Percentiles rank a stretch among this genome's conserved stretches.
These are phyloP conservation scores for Tryphoninae sp. DNA, from an alignment of 2,888 invertebrate species.

Conservation along the genomic window DNA sequence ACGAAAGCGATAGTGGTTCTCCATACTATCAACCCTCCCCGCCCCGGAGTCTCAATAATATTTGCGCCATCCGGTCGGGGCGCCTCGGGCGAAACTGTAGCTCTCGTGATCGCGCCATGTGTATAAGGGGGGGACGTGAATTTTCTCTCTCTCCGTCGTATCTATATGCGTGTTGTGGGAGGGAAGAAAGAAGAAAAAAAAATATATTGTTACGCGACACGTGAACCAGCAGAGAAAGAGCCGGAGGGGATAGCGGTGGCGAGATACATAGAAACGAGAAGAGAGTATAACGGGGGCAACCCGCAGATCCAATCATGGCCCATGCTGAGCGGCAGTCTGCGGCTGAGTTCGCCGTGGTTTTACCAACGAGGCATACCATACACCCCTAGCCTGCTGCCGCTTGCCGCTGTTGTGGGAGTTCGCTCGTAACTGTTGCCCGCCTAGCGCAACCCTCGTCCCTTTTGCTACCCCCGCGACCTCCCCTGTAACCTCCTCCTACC, in stretches of 20 bases:
- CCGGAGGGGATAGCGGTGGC: neutral
- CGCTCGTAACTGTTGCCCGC: slow-evolving; percentile 2
- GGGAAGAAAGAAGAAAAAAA: slow-evolving; percentile 19
- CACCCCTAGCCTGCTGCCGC: slow-evolving; percentile 15
- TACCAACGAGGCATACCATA: slow-evolving; percentile 57
- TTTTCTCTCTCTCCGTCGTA: too few species aligned
- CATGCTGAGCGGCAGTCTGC: slow-evolving; percentile 61
- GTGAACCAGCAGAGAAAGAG: slow-evolving; percentile 37
- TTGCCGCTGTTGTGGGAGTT: slow-evolving; percentile 22
- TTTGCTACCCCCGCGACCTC: neutral
- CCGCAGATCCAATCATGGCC: slow-evolving; percentile 64
- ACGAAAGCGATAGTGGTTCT: neutral
- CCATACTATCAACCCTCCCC: slow-evolving; percentile 8
- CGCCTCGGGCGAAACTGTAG: slow-evolving; percentile 33
- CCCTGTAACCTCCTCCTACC: too few species aligned
- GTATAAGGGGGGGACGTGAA: neutral
- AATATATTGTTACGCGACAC: slow-evolving; percentile 55
- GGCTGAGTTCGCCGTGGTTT: slow-evolving; percentile 64
- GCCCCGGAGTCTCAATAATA: slow-evolving; percentile 12
- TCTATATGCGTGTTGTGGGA: neutral
- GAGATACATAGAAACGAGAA: slow-evolving; percentile 21
- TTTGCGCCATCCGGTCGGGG: slow-evolving; percentile 21
- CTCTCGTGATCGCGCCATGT: slow-evolving; percentile 11
- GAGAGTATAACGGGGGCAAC: slow-evolving; percentile 37
- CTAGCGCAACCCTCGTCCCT: slow-evolving; percentile 1